Evolutionary conservation across 2,888 invertebrate genomes (phyloP).

Genomic region (Minunthozetes semirufus): DNA sequence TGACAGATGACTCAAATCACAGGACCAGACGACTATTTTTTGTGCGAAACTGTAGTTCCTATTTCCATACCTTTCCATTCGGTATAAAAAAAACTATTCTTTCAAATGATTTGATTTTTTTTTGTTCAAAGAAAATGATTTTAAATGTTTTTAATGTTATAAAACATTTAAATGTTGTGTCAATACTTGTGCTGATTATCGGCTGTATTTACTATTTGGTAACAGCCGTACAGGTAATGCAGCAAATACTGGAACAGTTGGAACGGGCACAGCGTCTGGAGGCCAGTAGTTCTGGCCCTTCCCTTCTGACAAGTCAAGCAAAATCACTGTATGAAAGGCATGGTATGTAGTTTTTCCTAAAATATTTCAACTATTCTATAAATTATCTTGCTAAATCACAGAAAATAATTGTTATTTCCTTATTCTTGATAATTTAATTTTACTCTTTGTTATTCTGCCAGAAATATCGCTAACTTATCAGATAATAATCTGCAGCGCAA

Average conservation of each 20-base stretch:
- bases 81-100: background rate
- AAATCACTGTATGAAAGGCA: background rate
- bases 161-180: background rate
- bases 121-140: background rate
- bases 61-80: background rate
- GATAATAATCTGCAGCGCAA: background rate
- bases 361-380: too few relatives aligned
- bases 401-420: background rate
- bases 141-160: background rate
- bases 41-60: too few relatives aligned
- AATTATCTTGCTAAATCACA: too few relatives aligned
- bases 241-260: conserved; percentile 1
- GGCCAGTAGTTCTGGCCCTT: background rate
- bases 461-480: background rate
- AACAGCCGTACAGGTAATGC: background rate
- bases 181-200: background rate
- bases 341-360: background rate
- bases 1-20: too few relatives aligned
- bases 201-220: conserved; percentile 6
- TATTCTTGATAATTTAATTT: background rate
- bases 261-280: background rate
- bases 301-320: background rate
- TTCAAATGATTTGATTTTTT: background rate
- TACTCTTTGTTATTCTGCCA: background rate
- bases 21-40: too few relatives aligned